phyloP scores from a whole-genome alignment of 2,888 invertebrate species.

The Ischnus inquisitorius region DNA sequence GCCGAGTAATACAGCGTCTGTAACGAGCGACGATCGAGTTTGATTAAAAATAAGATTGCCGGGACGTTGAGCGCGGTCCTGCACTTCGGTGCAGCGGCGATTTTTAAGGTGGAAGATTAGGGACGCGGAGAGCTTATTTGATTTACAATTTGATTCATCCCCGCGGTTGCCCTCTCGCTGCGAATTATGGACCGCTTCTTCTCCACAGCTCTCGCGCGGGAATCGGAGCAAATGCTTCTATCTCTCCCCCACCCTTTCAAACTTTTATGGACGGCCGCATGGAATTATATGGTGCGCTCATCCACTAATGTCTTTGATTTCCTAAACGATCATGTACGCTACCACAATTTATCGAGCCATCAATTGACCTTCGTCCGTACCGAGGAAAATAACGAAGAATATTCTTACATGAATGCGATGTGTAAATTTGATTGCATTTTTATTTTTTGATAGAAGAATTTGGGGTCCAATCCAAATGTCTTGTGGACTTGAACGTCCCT shows the following conservation, averaged over 20 bases:
- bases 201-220: conserved; percentile 31
- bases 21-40: conserved; percentile 72
- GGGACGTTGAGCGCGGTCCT: conserved; percentile 58
- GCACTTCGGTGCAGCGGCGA: conserved; percentile 65
- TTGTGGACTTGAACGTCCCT: conserved; percentile 12
- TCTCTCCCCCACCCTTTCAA: not conserved
- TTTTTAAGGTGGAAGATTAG: conserved; percentile 80
- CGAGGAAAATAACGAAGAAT: not conserved
- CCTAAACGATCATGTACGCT: conserved; percentile 33
- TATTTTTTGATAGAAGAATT: not conserved
- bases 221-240: conserved; percentile 62
- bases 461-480: not conserved
- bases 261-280: conserved; percentile 14
- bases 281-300: conserved; percentile 49
- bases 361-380: not conserved
- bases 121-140: conserved; percentile 75
- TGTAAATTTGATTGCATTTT: not conserved
- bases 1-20: conserved; percentile 69
- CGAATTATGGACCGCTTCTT: conserved; percentile 36
- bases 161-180: conserved; percentile 43
- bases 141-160: conserved; percentile 79
- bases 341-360: conserved; percentile 31
- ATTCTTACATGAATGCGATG: not conserved
- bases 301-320: conserved; percentile 58
- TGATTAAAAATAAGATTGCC: conserved; percentile 82